Evolutionary conservation across 2,888 invertebrate species (phyloP).

Genomic region (Caenorhabditis sp.): DNA sequence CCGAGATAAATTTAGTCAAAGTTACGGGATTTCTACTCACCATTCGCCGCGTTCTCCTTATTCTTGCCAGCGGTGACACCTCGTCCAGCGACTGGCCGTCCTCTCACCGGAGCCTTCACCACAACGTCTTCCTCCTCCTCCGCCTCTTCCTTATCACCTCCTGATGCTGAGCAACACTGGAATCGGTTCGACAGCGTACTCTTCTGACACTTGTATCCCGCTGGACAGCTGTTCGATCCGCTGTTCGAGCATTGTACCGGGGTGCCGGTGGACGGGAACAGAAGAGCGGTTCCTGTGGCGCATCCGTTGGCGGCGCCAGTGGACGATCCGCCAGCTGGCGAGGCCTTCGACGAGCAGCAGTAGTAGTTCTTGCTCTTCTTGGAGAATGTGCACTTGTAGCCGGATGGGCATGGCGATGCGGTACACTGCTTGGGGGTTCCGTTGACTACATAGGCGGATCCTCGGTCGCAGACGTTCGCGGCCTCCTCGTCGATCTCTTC

Average conservation of each 20-base stretch:
- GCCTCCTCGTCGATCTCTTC: constrained; percentile 59
- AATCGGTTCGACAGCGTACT: constrained; percentile 58
- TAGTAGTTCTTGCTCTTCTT: constrained; percentile 75
- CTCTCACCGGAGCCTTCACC: constrained; percentile 47
- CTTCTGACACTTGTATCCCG: constrained; percentile 77
- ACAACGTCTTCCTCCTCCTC: constrained; percentile 35
- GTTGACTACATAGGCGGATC: constrained; percentile 77
- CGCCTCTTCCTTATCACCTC: constrained; percentile 35
- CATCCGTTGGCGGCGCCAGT: constrained; percentile 73
- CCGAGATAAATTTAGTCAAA: no score
- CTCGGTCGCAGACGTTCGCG: constrained; percentile 78
- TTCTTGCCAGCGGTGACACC: constrained; percentile 41
- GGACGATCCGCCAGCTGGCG: constrained; percentile 24
- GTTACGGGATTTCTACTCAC: no score
- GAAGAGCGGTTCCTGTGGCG: constrained; percentile 78
- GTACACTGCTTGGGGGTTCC: constrained; percentile 82
- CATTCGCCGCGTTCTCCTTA: constrained; percentile 58
- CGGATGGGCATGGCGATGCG: constrained; percentile 74
- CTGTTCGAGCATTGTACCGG: constrained; percentile 80
- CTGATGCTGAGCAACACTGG: constrained; percentile 68
- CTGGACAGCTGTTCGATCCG: constrained; percentile 78
- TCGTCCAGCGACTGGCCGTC: constrained; percentile 58
- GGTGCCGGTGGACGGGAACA: constrained; percentile 82
- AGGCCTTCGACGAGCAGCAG: constrained; percentile 67
- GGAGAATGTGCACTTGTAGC: constrained; percentile 81